Base-by-base conservation (phyloP, 2,888 invertebrate species). In the Heteromurus nitidus region DNA sequence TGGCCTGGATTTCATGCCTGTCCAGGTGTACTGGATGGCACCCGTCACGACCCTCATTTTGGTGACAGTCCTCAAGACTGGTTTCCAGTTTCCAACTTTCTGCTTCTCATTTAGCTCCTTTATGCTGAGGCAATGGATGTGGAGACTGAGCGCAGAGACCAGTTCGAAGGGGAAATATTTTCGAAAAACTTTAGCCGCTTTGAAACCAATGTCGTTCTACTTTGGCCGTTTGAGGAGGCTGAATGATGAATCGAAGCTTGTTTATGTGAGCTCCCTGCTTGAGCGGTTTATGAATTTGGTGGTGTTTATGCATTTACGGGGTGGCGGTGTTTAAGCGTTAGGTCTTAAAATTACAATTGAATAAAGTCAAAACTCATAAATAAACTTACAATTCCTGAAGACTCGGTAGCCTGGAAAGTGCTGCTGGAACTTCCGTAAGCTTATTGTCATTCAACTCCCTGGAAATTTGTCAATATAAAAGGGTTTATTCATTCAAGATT, bases 341-440 rank as follows among this genome's bases (percentile, higher is more conserved):
- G 5, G 13, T 36, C 7, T 13, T 36, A 5, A 36, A 36, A 9
- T 36, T 36, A 36, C 36, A 9, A 36, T 13, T 36, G 36, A 36
- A 36, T 5, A 5, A 36, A 36, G 36, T 9, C 7, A 36, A 36
- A 36, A 13, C 36, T 9, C 53, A 58, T 30, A 50, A 50, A 28
- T 24, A 26, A 22, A 94, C 96, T 95, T 92, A 96, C 96, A 97
- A 90, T 90, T 96, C 95, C 89, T 94, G 93, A 11, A 97, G 92
- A 88, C 92, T 91, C 69, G 93, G 92, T 89, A 96, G 91, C 89
- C 93, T 92, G 85, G 92, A 92, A 85, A 96, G 91, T 83, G 95
- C 95, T 7, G 91, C 89, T 69, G 96, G 96, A 88, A 96, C 92
- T 89, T 93, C 92, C 86, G 92, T 92, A 89, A 95, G 91, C 86